These are phyloP conservation scores for Tridacna crocea DNA, from an alignment of 2,888 invertebrate species.

Conservation along the genomic window DNA sequence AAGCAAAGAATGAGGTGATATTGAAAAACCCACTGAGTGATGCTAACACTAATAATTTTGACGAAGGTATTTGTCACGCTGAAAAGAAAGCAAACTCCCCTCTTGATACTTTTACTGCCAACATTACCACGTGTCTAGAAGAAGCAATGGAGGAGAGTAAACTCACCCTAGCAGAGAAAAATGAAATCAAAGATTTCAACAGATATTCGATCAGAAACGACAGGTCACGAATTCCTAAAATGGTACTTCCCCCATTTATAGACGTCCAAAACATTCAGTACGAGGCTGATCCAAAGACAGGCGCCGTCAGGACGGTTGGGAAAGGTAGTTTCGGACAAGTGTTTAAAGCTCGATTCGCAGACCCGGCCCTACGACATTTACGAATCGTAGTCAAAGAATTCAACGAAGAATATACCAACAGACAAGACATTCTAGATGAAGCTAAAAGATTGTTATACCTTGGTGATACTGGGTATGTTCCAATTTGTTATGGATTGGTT, in stretches of 20 bases:
- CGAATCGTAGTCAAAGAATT: conserved; percentile 61
- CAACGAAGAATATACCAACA: conserved; percentile 48
- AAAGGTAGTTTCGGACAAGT: conserved; percentile 64
- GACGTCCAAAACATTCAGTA: conserved; percentile 40
- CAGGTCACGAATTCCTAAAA: conserved; percentile 4
- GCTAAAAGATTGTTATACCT: conserved; percentile 49
- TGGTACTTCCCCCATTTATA: conserved; percentile 40
- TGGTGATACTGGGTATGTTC: conserved; percentile 57
- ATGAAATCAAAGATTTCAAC: background rate
- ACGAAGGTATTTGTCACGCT: background rate
- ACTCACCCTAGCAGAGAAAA: background rate
- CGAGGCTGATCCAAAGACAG: conserved; percentile 48
- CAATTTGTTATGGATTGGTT: conserved; percentile 56
- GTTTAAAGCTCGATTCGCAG: conserved; percentile 51
- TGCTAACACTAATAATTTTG: background rate
- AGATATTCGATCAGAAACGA: background rate
- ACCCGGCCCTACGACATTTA: conserved; percentile 40
- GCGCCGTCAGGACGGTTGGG: conserved; percentile 40
- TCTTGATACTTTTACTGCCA: conserved; percentile 9
- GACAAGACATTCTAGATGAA: conserved; percentile 53
- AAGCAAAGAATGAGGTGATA: background rate
- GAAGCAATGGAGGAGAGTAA: conserved; percentile 16
- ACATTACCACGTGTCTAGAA: conserved; percentile 9
- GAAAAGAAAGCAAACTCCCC: background rate
- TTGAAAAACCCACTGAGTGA: background rate